Evolutionary conservation across 1,140 invertebrate species (phyloP).

Genomic region (Acromyrmex heyeri): DNA sequence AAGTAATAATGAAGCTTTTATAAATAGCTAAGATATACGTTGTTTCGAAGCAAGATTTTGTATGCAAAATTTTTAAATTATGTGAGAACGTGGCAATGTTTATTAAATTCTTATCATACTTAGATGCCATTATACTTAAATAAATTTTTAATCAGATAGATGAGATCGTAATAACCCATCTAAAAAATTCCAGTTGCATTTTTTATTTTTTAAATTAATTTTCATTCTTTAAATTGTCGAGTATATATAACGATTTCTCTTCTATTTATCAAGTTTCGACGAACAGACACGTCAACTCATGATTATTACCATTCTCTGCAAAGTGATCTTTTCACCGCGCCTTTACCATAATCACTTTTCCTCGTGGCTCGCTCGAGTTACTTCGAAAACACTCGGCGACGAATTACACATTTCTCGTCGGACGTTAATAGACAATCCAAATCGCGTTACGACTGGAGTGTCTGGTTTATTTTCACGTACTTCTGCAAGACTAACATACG

Average conservation of each 20-base stretch:
- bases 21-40: background rate
- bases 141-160: background rate
- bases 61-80: background rate
- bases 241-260: background rate
- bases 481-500: constrained; percentile 56
- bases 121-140: background rate
- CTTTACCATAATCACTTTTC: constrained; percentile 30
- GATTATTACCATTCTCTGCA: constrained; percentile 26
- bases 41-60: background rate
- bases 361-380: constrained; percentile 44
- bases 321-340: constrained; percentile 45
- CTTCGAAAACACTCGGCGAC: constrained; percentile 58
- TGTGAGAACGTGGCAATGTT: background rate
- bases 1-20: constrained; percentile 1
- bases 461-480: constrained; percentile 71
- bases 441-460: constrained; percentile 46
- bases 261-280: constrained; percentile 15
- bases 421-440: constrained; percentile 67
- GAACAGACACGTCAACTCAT: background rate
- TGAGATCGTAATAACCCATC: background rate
- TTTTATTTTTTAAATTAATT: background rate
- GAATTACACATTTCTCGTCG: constrained; percentile 46
- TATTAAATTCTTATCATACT: background rate
- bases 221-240: background rate
- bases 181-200: background rate